These are phyloP conservation scores for Ranitomeya variabilis DNA, from an alignment of 2,113 vertebrate genomes.

Conservation along the genomic window DNA sequence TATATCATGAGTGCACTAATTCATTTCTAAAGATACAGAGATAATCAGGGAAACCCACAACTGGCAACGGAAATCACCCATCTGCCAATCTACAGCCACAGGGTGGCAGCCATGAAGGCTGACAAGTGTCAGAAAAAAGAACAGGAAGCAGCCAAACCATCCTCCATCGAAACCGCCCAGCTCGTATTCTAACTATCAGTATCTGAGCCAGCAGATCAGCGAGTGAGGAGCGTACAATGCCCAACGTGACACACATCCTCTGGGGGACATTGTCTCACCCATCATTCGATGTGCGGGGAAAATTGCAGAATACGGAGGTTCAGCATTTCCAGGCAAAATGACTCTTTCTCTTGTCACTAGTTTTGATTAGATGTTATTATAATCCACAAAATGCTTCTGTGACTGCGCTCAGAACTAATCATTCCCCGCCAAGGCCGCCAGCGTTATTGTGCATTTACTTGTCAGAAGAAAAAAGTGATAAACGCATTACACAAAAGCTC, in stretches of 20 bases:
- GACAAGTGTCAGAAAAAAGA: neutral
- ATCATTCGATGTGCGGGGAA: neutral
- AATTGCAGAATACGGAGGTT: neutral
- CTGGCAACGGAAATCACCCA: neutral
- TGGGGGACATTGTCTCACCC: neutral
- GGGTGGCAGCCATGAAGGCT: neutral
- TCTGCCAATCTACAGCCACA: neutral
- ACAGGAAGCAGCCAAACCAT: neutral
- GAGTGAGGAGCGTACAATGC: neutral
- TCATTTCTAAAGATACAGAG: neutral
- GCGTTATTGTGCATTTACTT: neutral
- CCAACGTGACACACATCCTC: neutral
- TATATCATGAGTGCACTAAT: neutral
- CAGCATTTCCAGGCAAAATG: neutral
- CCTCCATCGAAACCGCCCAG: neutral
- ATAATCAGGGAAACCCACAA: neutral
- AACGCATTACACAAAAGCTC: neutral
- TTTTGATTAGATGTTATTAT: slow-evolving; percentile 26
- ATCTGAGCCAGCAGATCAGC: neutral
- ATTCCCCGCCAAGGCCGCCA: neutral
- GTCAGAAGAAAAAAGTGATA: neutral
- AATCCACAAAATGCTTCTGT: neutral
- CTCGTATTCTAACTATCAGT: neutral
- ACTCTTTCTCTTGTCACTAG: neutral
- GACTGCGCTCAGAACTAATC: neutral